These are phyloP conservation scores for Protonemura montana DNA, from an alignment of 2,888 invertebrate genomes.

Conservation along the genomic window DNA sequence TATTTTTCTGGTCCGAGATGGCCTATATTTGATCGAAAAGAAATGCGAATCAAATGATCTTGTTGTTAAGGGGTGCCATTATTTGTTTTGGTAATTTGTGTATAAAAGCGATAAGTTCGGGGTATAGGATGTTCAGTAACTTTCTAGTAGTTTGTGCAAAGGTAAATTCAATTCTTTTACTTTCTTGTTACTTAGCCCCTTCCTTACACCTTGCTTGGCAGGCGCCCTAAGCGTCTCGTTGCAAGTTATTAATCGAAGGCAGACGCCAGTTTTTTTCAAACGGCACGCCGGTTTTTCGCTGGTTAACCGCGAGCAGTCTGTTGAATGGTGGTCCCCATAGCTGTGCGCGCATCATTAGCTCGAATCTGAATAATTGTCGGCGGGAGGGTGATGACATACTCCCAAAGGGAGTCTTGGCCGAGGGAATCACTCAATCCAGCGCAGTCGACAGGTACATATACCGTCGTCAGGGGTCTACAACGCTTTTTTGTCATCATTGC, in stretches of 20 bases:
- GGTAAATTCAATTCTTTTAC: neutral
- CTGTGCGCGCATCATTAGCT: constrained; percentile 20
- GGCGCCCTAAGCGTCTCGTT: neutral
- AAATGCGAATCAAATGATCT: neutral
- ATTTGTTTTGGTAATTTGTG: too few relatives aligned
- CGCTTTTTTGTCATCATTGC: neutral
- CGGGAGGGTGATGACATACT: constrained; percentile 26
- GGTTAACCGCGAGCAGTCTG: neutral
- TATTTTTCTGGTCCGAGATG: neutral
- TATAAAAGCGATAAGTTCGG: too few relatives aligned
- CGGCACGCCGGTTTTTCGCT: neutral
- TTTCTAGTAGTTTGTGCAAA: neutral
- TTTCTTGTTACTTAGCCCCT: neutral
- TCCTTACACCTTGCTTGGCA: neutral
- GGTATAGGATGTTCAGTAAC: neutral
- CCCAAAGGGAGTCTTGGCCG: neutral
- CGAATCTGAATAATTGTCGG: constrained; percentile 28
- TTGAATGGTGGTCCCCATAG: neutral
- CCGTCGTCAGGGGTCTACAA: constrained; percentile 15
- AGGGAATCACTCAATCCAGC: constrained; percentile 21
- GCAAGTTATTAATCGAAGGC: constrained; percentile 3
- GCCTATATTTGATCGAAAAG: neutral
- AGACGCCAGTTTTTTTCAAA: neutral
- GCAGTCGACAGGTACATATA: constrained; percentile 1
- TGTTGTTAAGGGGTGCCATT: too few relatives aligned